Evolutionary conservation across 2,888 invertebrate genomes (phyloP), one percentile per base, ranked within the genome.

Genomic region (Aethes cnicana): DNA sequence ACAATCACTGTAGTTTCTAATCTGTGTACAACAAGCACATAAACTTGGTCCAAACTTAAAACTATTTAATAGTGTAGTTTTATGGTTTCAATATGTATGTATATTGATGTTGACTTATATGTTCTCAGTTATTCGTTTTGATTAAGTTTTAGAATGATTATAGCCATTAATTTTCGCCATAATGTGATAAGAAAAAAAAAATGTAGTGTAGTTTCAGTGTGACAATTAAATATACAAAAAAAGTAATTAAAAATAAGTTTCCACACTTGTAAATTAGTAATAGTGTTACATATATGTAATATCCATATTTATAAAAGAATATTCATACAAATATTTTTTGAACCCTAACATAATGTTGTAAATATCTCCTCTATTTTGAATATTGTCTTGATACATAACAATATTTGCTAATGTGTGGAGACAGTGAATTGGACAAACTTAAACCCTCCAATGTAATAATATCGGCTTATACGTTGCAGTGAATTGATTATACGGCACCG

Each of bases 291-390:
- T 32, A 17, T 25, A 43, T 36, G 43, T 42, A 23, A 21, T 4
- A 32, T 33, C 17, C 6, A 12, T 32, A 25, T 25, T 30, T 7
- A 14, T 36, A 14, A 32, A 25, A 9, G 36, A 41, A n/a, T n/a
- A 6, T 37, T 33, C 16, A n/a, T 42, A 8, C 21, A 42, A 28
- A 18, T 9, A 28, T 35, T 17, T 37, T 28, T 14, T 20, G 35
- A 53, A 55, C 21, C 47, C 16, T 17, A 18, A 35, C 47, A 39
- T 25, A 28, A 46, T 41, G 23, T 44, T 58, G 55, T 48, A 58
- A 58, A 58, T 56, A 58, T 58, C 58, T 56, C 56, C 25, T 32
- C 28, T 18, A 4, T 2, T n/a, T n/a, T n/a, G 1, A 12, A 49
- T 20, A 33, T 32, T 47, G 23, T 8, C 26, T 14, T 35, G 12